Conservation (phyloP, 2,888 invertebrate species). For the Drosophila flavopinicola region DNA sequence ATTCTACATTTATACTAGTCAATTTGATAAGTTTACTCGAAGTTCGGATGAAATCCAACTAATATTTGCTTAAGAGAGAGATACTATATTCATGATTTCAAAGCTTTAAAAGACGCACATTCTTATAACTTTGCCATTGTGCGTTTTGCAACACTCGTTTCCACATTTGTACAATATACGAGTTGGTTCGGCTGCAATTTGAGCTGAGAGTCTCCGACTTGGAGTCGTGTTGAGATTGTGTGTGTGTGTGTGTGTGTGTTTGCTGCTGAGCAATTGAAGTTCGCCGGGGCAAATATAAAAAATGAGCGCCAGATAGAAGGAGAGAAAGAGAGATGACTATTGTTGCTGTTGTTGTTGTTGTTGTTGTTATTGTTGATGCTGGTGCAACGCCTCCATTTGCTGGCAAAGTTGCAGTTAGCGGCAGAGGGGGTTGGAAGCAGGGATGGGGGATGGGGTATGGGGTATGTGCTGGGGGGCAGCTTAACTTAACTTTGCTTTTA, state of each 20-base stretch:
- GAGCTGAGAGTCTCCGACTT: conserved; percentile 30
- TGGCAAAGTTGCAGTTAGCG: conserved; percentile 49
- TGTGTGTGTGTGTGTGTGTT: conserved; percentile 42
- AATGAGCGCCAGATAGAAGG: conserved; percentile 49
- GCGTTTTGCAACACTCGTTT: conserved; percentile 48
- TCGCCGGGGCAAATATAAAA: conserved; percentile 73
- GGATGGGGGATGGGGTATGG: conserved; percentile 15
- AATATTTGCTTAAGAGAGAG: no score
- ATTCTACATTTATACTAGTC: no score
- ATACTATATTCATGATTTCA: not conserved
- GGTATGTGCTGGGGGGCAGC: conserved; percentile 56
- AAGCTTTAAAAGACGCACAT: not conserved
- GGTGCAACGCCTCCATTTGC: conserved; percentile 72
- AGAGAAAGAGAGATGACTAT: conserved; percentile 13
- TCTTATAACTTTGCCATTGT: conserved; percentile 28
- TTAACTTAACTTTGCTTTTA: conserved; percentile 83
- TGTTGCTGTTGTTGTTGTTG: conserved; percentile 49
- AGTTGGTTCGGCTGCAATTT: conserved; percentile 14
- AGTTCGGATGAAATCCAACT: no score
- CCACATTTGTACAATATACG: conserved; percentile 58
- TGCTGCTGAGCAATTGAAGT: conserved; percentile 75
- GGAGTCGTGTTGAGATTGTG: conserved; percentile 27
- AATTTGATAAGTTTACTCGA: no score
- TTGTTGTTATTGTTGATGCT: conserved; percentile 37
- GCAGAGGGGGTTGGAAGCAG: not conserved